Conservation (phyloP, 2,113 vertebrate genomes). For the Pongo pygmaeus region DNA sequence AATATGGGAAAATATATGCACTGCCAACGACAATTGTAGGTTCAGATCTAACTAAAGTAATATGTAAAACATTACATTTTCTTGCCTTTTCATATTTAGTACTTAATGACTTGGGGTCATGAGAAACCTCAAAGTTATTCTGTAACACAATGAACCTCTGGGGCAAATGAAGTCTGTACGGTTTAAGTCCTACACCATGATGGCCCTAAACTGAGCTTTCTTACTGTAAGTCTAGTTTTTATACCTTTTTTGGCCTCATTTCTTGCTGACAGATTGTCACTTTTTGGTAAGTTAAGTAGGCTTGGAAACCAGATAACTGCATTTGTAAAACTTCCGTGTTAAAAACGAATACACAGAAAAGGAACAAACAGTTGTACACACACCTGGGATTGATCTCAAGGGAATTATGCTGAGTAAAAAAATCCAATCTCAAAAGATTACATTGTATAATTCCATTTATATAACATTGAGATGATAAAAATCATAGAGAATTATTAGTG, state of each 20-base stretch:
- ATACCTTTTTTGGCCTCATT: background rate
- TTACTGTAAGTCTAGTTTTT: conserved; percentile 1
- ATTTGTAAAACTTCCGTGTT: background rate
- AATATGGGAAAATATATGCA: background rate
- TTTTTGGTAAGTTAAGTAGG: background rate
- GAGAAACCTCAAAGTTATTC: background rate
- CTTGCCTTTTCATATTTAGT: background rate
- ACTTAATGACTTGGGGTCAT: background rate
- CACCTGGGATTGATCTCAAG: background rate
- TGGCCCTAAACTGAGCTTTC: background rate
- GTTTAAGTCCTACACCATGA: background rate
- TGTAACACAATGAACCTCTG: background rate
- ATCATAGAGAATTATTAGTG: background rate
- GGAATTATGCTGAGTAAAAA: background rate
- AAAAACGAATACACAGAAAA: conserved; percentile 27
- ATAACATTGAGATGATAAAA: conserved; percentile 2
- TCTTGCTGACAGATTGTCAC: background rate
- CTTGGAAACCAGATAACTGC: conserved; percentile 34
- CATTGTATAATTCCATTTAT: background rate
- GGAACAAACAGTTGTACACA: background rate
- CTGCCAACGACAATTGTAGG: background rate
- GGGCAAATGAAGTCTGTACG: background rate
- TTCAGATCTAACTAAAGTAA: conserved; percentile 1
- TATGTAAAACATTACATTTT: background rate
- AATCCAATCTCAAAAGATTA: background rate